Conservation (phyloP, 1,140 invertebrate genomes). For the Cotesia glomerata region DNA sequence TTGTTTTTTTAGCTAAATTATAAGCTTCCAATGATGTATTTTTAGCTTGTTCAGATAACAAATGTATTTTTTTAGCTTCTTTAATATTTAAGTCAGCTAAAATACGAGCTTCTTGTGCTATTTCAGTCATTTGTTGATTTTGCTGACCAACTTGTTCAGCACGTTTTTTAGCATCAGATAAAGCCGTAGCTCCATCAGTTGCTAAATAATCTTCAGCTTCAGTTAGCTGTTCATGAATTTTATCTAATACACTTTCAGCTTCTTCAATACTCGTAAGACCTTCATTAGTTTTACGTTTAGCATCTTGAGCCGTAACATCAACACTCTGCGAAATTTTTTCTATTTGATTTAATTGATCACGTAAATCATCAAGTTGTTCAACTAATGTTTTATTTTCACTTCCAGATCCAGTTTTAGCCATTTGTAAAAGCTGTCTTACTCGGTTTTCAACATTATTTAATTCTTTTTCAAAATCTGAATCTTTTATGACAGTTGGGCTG, state of each 20-base stretch:
- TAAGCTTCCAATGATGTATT: constrained; percentile 84
- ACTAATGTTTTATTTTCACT: constrained; percentile 72
- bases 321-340: constrained; percentile 70
- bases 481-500: constrained; percentile 82
- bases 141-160: constrained; percentile 89
- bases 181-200: constrained; percentile 78
- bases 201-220: constrained; percentile 78
- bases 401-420: constrained; percentile 72
- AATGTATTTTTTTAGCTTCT: constrained; percentile 79
- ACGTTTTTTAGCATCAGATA: constrained; percentile 80
- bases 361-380: constrained; percentile 72
- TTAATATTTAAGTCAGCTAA: constrained; percentile 77
- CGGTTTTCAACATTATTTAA: constrained; percentile 74
- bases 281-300: constrained; percentile 67
- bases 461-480: constrained; percentile 82
- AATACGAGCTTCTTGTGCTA: constrained; percentile 84
- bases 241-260: constrained; percentile 76
- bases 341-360: constrained; percentile 71
- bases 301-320: constrained; percentile 67
- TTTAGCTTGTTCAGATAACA: constrained; percentile 78
- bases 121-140: constrained; percentile 87
- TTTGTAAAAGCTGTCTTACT: constrained; percentile 74
- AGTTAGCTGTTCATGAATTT: constrained; percentile 74
- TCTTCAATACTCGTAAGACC: constrained; percentile 74
- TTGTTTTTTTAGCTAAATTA: constrained; percentile 79